Conservation (phyloP, 2,113 vertebrate species). For the Hipposideros armiger region DNA sequence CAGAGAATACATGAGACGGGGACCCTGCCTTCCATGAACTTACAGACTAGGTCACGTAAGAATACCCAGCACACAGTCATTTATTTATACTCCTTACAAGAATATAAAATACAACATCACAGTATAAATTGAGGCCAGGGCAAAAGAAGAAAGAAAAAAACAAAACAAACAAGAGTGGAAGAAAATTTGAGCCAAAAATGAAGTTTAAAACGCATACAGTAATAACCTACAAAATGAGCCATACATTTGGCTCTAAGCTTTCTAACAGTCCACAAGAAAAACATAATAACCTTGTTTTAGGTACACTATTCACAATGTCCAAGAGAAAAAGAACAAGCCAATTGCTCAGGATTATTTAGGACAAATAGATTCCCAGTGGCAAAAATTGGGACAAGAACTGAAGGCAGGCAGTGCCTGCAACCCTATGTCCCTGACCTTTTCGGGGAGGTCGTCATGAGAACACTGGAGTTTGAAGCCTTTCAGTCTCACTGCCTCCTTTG, state of each 20-base stretch:
- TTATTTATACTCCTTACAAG: neutral
- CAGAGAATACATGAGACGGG: neutral
- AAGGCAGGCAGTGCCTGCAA: neutral
- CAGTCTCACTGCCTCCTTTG: neutral
- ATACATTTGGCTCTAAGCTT: neutral
- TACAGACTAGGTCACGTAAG: neutral
- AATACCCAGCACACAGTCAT: neutral
- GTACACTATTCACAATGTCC: neutral
- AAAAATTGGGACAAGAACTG: neutral
- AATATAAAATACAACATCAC: neutral
- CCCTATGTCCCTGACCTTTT: neutral
- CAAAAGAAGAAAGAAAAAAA: neutral
- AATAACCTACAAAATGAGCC: neutral
- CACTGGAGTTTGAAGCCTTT: neutral
- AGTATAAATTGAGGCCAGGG: neutral
- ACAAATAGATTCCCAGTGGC: neutral
- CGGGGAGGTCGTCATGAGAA: neutral
- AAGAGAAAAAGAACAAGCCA: slow-evolving; percentile 18
- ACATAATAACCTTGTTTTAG: neutral
- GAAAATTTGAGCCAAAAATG: neutral
- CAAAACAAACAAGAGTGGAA: neutral
- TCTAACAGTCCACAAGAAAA: neutral
- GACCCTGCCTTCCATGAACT: neutral
- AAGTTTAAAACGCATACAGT: neutral
- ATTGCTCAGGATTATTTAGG: neutral